phyloP scores from a whole-genome alignment of 2,888 invertebrate species.

The Dynastes grantii region DNA sequence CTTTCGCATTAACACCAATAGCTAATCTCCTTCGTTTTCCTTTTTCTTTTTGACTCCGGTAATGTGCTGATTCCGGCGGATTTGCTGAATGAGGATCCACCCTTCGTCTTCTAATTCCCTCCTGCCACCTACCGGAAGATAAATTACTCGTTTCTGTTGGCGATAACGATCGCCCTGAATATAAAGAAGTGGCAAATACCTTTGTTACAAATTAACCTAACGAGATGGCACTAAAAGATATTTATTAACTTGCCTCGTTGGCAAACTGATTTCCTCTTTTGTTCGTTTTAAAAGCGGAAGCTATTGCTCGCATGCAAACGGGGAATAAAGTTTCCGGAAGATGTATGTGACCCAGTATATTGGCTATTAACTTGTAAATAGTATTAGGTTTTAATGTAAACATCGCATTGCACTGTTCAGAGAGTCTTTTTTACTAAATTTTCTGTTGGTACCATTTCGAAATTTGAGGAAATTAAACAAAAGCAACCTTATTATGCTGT shows the following conservation, averaged over 20 bases:
- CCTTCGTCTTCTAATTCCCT: slow-evolving; percentile 63
- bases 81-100: slow-evolving; percentile 60
- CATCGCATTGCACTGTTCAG: no score
- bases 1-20: slow-evolving; percentile 58
- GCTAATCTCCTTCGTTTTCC: slow-evolving; percentile 62
- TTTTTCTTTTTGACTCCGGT: slow-evolving; percentile 58
- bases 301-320: slow-evolving; percentile 22
- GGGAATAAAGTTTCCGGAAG: slow-evolving; percentile 16
- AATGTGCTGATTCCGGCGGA: slow-evolving; percentile 66
- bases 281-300: slow-evolving; percentile 33
- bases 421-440: no score
- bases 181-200: slow-evolving; percentile 66
- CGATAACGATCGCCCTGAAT: slow-evolving; percentile 68
- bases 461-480: no score
- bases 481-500: no score
- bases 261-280: slow-evolving; percentile 50
- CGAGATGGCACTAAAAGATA: slow-evolving; percentile 59
- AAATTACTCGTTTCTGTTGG: slow-evolving; percentile 67
- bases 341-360: background rate
- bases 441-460: no score
- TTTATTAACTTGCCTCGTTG: slow-evolving; percentile 54
- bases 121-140: slow-evolving; percentile 64
- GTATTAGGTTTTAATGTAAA: background rate
- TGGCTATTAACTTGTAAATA: background rate
- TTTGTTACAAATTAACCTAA: slow-evolving; percentile 67